Base-by-base conservation (phyloP, 1,140 invertebrate genomes). In the Diploscapter pachys region DNA sequence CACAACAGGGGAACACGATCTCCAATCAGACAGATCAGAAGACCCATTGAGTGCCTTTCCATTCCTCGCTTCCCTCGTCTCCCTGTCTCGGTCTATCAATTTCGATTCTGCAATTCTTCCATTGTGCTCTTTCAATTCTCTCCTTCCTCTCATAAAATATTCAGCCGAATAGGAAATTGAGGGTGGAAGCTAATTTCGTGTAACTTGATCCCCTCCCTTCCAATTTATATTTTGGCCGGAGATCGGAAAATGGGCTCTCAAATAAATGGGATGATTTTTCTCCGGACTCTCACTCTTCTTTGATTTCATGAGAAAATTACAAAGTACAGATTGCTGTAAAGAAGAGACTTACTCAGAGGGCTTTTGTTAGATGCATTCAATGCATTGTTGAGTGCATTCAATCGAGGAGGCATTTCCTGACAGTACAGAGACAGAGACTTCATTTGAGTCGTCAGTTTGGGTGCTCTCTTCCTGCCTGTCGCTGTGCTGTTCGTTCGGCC, bases 401-500 rank as follows among this genome's bases (percentile, higher is more conserved):
- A 78, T 4, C 85, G 78, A 54, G 83, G 83, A 4, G 84, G 83
- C 79, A 82, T 83, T 52, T 85, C 83, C 9, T 83, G 82, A 71
- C 83, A 85, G 70, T 85, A 83, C 55, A 85, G 64, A 4, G 84
- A 85, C 4, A 85, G 72, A 5, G 82, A 84, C 67, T 85, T 85
- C 83, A 85, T 85, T 72, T 85, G 83, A 72, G 85, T 83, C 9
- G 79, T 73, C 65, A 85, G 77, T 57, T 85, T 85, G 4, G 83
- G 83, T 8, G 83, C 78, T 63, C 84, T 74, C 56, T 70, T 78
- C 50, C 83, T 75, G 4, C 73, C 70, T 5, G 70, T 62, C 8
- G 75, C 31, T 31, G 31, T 31, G 31, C 31, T 31, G 31, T 31
- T 31, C 31, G 31, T 67, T 0, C 77, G 75, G 62, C 72, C 77